Conservation (phyloP, 2,888 invertebrate species). For the Zaprionus lineosus region DNA sequence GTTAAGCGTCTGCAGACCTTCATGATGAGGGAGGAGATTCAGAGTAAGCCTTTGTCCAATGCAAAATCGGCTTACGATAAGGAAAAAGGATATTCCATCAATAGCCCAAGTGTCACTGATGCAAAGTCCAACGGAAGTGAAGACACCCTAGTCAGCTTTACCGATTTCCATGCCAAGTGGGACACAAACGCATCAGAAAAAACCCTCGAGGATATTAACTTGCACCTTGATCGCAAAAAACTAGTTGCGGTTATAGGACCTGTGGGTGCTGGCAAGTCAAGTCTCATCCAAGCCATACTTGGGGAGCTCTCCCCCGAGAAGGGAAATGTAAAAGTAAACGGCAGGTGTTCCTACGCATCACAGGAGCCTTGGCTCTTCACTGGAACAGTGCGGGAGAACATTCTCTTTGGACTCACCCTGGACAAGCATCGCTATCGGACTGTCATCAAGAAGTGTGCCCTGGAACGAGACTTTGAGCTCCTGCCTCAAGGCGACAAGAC, state of each 20-base stretch:
- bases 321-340: slow-evolving; percentile 85
- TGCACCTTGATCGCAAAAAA: slow-evolving; percentile 86
- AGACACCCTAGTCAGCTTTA: slow-evolving; percentile 83
- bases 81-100: slow-evolving; percentile 37
- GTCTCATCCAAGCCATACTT: slow-evolving; percentile 84
- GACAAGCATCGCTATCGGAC: slow-evolving; percentile 85
- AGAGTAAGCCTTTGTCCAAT: slow-evolving; percentile 66
- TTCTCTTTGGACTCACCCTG: slow-evolving; percentile 85
- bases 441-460: slow-evolving; percentile 83
- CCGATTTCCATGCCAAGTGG: slow-evolving; percentile 88
- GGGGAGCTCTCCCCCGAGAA: slow-evolving; percentile 83
- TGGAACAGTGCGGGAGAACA: slow-evolving; percentile 86
- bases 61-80: slow-evolving; percentile 22
- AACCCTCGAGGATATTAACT: slow-evolving; percentile 86
- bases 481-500: slow-evolving; percentile 86
- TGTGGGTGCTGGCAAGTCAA: slow-evolving; percentile 87
- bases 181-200: slow-evolving; percentile 85
- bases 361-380: slow-evolving; percentile 93
- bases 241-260: slow-evolving; percentile 88
- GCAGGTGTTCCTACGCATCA: slow-evolving; percentile 88
- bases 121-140: slow-evolving; percentile 12
- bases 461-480: slow-evolving; percentile 84
- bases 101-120: slow-evolving; percentile 5
- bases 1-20: slow-evolving; percentile 84
- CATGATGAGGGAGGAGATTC: slow-evolving; percentile 85